Evolutionary conservation across 2,888 invertebrate species (phyloP), one percentile per base, ranked within the genome.

Genomic region (Scaptomyza flava): DNA sequence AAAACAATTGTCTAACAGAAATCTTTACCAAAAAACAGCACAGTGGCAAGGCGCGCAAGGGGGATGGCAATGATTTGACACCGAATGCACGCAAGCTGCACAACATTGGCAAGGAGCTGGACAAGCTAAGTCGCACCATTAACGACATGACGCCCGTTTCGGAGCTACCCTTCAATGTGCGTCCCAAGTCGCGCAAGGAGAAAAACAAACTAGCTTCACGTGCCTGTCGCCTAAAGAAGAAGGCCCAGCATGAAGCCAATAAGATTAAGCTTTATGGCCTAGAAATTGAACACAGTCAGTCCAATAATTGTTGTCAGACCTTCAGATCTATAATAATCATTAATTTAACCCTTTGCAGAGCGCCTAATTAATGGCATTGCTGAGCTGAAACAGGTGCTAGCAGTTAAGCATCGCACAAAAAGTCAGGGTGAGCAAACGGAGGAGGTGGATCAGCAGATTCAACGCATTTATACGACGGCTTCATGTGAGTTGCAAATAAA

Each of bases 221-320:
- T 70, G 99, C 98, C 34, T 99, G 99, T 91, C 95, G 99, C 36
- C 93, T 99, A 89, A 99, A 99, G 94, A 99, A 99, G 93, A 99
- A 99, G 93, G 99, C 99, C 5, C 99, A 99, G 91, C 99, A 99
- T 91, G 99, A 99, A 92, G 99, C 99, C 2, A 99, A 99, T 91
- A 99, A 99, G 93, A 95, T 99, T 60, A 99, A 99, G 93, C 93
- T 99, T 3, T 96, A 95, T 90, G 99, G 99, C 38, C 93, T 99
- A 81, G 98, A 98, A 92, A 94, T 95, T 87, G 99, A 99, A 93
- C 99, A 99, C 92, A 96, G 98, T 98, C 93, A 95, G 96, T 94
- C 9, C 6, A 8, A 2, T 0, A n/a, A 23, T 51, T 51, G 12
- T 6, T 20, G 0, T n/a, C 0, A 1, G 11, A 5, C 17, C 1